Percentiles rank a stretch among this genome's conserved stretches.
Evolutionary conservation across 2,888 invertebrate species (phyloP).

Genomic region (Amiota mariae): DNA sequence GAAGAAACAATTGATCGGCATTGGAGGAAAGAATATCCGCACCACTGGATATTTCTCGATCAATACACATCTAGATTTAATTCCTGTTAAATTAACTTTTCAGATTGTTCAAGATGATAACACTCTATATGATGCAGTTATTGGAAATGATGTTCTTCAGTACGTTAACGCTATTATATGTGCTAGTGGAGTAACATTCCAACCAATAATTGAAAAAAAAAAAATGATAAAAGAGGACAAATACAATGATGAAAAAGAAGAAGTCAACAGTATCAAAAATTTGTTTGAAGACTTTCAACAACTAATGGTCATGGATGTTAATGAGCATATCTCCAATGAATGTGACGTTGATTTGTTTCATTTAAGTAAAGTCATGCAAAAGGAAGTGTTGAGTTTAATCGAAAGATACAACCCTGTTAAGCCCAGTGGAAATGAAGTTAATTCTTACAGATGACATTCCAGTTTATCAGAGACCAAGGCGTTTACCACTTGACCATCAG

Average conservation of each 20-base stretch:
- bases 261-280: neutral
- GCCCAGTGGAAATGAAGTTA: too few relatives aligned
- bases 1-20: too few relatives aligned
- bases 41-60: neutral
- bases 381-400: neutral
- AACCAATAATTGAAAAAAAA: neutral
- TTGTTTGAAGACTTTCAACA: neutral
- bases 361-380: neutral
- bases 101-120: neutral
- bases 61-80: neutral
- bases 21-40: neutral
- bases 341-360: neutral
- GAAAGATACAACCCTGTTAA: neutral
- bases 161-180: too few relatives aligned
- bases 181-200: too few relatives aligned
- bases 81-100: neutral
- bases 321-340: neutral
- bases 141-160: conserved; percentile 1
- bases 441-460: too few relatives aligned
- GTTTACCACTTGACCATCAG: too few relatives aligned
- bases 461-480: too few relatives aligned
- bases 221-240: neutral
- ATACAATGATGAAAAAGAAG: neutral
- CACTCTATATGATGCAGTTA: neutral
- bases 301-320: neutral